Evolutionary conservation across 35 echinoderm and acorn worm species (phyloP).

Genomic region (Nesometra sesokonis): DNA sequence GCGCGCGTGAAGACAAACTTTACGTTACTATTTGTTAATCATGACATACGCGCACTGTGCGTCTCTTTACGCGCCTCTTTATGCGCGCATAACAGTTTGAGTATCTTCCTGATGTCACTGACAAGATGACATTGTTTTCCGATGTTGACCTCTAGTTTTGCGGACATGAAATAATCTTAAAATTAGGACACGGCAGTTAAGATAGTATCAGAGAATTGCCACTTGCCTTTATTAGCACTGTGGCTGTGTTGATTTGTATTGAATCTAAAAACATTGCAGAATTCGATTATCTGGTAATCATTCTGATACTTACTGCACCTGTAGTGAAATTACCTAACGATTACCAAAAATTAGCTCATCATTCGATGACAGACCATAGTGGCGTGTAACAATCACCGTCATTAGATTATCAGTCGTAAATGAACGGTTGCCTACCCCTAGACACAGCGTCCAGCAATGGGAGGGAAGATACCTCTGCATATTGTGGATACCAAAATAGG

Average conservation of each 20-base stretch:
- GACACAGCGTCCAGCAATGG: background rate
- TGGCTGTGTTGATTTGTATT: background rate
- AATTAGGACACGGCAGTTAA: background rate
- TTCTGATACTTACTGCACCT: background rate
- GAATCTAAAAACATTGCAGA: background rate
- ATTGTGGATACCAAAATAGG: background rate
- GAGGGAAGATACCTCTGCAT: background rate
- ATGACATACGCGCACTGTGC: too few relatives aligned
- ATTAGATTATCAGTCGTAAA: background rate
- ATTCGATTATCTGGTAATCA: background rate
- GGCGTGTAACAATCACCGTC: background rate
- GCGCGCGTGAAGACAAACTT: too few relatives aligned
- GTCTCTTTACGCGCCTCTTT: too few relatives aligned
- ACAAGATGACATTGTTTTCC: background rate
- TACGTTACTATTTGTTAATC: too few relatives aligned
- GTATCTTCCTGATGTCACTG: too few relatives aligned
- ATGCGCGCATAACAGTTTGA: too few relatives aligned
- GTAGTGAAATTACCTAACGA: background rate
- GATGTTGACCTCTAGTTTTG: background rate
- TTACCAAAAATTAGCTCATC: background rate
- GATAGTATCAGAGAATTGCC: background rate
- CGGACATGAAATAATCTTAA: background rate
- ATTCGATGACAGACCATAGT: background rate
- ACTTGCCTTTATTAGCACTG: background rate
- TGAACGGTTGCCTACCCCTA: background rate